These are phyloP conservation scores for Elephas maximus DNA, from an alignment of 2,113 vertebrate genomes.

Conservation along the genomic window DNA sequence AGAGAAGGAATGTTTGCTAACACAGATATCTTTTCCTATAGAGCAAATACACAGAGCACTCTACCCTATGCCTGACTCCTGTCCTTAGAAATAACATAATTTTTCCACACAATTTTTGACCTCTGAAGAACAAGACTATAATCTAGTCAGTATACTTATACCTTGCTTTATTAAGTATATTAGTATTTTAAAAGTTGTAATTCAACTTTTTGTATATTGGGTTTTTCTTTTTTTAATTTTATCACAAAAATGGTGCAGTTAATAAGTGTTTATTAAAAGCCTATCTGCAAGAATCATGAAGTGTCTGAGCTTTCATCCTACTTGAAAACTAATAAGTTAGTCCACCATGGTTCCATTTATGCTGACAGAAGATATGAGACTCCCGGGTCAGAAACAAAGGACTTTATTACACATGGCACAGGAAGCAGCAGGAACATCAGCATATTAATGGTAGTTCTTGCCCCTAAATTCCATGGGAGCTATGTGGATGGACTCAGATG, in stretches of 20 bases:
- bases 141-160: not conserved
- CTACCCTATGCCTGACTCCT: not conserved
- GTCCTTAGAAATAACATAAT: not conserved
- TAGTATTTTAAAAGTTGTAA: not conserved
- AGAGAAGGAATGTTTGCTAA: not conserved
- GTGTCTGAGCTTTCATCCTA: not conserved
- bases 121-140: not conserved
- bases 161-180: not conserved
- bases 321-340: not conserved
- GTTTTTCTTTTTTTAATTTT: conserved; percentile 1
- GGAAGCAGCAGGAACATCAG: not conserved
- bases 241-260: not conserved
- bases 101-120: not conserved
- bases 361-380: not conserved
- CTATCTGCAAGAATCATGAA: not conserved
- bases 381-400: not conserved
- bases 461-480: not conserved
- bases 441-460: not conserved
- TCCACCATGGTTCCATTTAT: not conserved
- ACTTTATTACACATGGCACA: not conserved
- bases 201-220: conserved; percentile 10
- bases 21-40: not conserved
- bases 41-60: not conserved
- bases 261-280: not conserved
- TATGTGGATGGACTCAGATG: not conserved